Conservation (phyloP, 2,888 invertebrate genomes). For the Polyploca ridens region DNA sequence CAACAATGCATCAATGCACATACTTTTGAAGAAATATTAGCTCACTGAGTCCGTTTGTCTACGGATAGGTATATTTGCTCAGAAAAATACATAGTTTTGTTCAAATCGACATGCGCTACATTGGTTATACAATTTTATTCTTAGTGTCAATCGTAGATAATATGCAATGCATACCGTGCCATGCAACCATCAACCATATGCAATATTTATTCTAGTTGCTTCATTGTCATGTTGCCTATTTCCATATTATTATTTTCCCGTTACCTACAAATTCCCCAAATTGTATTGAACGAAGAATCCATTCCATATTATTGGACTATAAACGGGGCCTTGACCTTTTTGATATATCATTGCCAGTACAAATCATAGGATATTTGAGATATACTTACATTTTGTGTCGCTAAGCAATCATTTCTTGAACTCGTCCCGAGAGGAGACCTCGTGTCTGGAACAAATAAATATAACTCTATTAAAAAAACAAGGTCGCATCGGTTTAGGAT, state of each 20-base stretch:
- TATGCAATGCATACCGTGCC: neutral
- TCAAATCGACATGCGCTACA: neutral
- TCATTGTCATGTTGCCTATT: neutral
- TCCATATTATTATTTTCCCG: neutral
- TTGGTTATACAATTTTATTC: neutral
- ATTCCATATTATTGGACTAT: neutral
- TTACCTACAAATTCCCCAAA: neutral
- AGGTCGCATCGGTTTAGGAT: neutral
- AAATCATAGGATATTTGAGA: neutral
- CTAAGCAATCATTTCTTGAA: neutral
- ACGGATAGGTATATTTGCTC: too few relatives aligned
- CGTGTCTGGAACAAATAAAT: slow-evolving; percentile 9
- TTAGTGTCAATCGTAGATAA: neutral
- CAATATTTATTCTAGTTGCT: neutral
- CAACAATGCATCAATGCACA: too few relatives aligned
- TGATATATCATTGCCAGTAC: neutral
- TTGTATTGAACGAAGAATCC: neutral
- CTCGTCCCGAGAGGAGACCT: neutral
- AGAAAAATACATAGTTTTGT: neutral
- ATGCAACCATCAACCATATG: neutral
- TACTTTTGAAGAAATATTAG: too few relatives aligned
- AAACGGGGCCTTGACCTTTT: neutral
- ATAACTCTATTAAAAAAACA: neutral
- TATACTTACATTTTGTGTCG: slow-evolving; percentile 7
- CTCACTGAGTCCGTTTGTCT: too few relatives aligned